A percentile compares a stretch with the other conserved stretches of the same genome.
phyloP scores from a whole-genome alignment of 30 jellyfish, hydroid and myxozoan species.

The Rhopilema esculentum region DNA sequence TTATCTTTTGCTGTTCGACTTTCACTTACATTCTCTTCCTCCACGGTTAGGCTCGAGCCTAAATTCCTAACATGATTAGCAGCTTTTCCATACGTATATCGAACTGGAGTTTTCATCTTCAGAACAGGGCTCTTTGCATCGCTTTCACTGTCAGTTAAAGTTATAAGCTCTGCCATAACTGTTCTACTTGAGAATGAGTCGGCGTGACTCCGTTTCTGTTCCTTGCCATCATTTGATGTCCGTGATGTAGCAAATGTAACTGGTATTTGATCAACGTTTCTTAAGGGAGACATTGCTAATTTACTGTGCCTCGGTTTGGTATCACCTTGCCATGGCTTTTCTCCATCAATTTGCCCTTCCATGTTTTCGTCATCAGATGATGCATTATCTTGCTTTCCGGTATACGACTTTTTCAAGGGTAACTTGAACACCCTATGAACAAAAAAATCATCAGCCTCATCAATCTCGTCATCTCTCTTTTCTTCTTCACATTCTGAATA shows the following conservation, averaged over 20 bases:
- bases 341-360: not conserved
- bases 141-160: not conserved
- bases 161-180: no score
- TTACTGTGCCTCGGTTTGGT: not conserved
- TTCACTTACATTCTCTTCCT: not conserved
- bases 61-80: not conserved
- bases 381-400: not conserved
- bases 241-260: not conserved
- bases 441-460: not conserved
- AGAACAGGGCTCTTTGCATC: not conserved
- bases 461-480: not conserved
- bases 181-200: not conserved
- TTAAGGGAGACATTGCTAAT: not conserved
- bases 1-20: not conserved
- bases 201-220: not conserved
- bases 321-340: not conserved
- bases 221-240: not conserved
- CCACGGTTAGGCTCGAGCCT: not conserved
- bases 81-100: not conserved
- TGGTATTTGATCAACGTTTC: not conserved
- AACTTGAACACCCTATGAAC: not conserved
- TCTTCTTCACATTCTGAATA: conserved; percentile 25
- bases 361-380: not conserved
- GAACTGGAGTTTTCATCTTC: not conserved
- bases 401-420: not conserved